Percentiles rank a stretch among this genome's conserved stretches.
Conservation (phyloP, 2,113 vertebrate genomes). For the Lophura nycthemera region DNA sequence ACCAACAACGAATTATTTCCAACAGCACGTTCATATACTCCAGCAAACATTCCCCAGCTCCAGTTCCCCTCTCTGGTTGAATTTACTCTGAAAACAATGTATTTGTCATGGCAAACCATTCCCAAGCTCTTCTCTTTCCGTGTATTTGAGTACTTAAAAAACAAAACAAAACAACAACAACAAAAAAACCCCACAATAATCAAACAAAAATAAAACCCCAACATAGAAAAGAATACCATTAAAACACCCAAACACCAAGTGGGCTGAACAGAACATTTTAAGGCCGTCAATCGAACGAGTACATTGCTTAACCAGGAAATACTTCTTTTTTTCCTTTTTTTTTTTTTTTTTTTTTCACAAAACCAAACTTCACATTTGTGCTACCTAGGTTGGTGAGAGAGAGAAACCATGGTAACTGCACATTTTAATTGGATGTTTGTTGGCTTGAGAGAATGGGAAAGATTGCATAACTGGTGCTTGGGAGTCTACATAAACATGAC, state of each 20-base stretch:
- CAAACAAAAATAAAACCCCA: background rate
- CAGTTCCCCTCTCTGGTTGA: background rate
- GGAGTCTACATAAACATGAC: conserved; percentile 2
- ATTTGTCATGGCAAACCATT: conserved; percentile 42
- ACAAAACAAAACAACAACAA: no score
- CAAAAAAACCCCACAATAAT: no score
- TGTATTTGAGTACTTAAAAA: background rate
- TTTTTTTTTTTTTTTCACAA: background rate
- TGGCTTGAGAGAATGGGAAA: conserved; percentile 28
- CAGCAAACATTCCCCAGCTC: conserved; percentile 16
- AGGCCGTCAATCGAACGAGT: background rate
- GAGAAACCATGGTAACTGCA: conserved; percentile 60
- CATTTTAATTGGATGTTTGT: conserved; percentile 28
- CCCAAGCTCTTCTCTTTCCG: conserved; percentile 4
- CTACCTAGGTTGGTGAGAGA: conserved; percentile 17
- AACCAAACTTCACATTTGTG: background rate
- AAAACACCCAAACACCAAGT: background rate
- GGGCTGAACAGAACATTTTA: background rate
- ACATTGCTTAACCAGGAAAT: background rate
- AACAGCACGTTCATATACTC: conserved; percentile 25
- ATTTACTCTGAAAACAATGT: conserved; percentile 48
- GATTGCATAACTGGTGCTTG: conserved; percentile 29
- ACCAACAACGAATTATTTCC: conserved; percentile 5
- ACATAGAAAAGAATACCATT: background rate
- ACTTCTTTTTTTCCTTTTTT: background rate